Conservation (phyloP, 2,888 invertebrate genomes). For the Drosophila anomalipes region DNA sequence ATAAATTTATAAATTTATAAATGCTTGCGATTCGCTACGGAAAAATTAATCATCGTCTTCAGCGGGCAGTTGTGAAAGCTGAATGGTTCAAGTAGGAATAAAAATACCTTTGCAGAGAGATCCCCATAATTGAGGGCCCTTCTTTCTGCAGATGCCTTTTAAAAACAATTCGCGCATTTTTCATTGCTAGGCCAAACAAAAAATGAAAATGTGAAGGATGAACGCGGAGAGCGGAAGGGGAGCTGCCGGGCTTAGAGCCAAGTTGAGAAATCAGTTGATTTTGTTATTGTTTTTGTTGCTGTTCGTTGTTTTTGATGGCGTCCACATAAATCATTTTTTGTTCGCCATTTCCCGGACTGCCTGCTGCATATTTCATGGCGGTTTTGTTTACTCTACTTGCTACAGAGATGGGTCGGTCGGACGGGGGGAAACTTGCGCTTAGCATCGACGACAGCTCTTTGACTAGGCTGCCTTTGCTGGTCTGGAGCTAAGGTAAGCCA, state of each 20-base stretch:
- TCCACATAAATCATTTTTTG: slow-evolving; percentile 80
- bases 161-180: slow-evolving; percentile 58
- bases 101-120: slow-evolving; percentile 1
- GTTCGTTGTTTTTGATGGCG: slow-evolving; percentile 49
- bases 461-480: slow-evolving; percentile 64
- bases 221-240: slow-evolving; percentile 1
- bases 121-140: not conserved
- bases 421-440: slow-evolving; percentile 56
- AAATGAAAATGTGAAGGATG: slow-evolving; percentile 32
- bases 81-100: not conserved
- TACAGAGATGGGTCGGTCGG: slow-evolving; percentile 2
- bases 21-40: not conserved
- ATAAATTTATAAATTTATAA: not conserved
- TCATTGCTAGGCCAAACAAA: slow-evolving; percentile 48
- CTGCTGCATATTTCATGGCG: slow-evolving; percentile 76
- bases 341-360: slow-evolving; percentile 58
- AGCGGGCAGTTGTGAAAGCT: not conserved
- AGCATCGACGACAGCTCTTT: slow-evolving; percentile 79
- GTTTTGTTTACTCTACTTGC: slow-evolving; percentile 59
- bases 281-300: slow-evolving; percentile 59
- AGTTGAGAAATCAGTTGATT: slow-evolving; percentile 75
- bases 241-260: slow-evolving; percentile 53
- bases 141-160: slow-evolving; percentile 39
- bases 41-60: slow-evolving; percentile 20
- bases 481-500: slow-evolving; percentile 74